These are phyloP conservation scores for Vicugna pacos DNA, from an alignment of 2,113 vertebrate genomes.

Conservation along the genomic window DNA sequence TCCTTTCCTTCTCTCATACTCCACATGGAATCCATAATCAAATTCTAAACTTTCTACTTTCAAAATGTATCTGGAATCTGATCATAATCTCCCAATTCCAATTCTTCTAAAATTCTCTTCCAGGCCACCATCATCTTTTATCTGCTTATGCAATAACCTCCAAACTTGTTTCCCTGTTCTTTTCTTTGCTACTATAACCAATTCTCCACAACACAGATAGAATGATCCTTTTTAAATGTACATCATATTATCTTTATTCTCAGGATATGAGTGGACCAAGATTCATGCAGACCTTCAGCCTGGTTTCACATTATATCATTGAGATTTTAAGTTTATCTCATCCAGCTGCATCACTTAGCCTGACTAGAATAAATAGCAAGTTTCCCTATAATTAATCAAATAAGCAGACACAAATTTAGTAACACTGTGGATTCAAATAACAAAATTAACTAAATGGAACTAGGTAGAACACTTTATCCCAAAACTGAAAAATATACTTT, in stretches of 20 bases:
- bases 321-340: background rate
- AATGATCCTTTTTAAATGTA: background rate
- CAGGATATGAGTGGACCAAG: background rate
- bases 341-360: background rate
- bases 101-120: background rate
- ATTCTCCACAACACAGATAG: background rate
- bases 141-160: background rate
- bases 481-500: background rate
- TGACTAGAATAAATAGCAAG: background rate
- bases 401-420: background rate
- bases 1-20: background rate
- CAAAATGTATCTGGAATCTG: background rate
- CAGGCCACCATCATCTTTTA: background rate
- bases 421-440: background rate
- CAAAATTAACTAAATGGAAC: background rate
- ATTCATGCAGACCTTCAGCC: background rate
- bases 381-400: background rate
- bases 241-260: background rate
- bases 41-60: background rate
- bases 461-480: background rate
- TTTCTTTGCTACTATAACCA: background rate
- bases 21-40: background rate
- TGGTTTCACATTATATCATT: background rate
- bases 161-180: background rate
- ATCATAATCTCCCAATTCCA: background rate